Base-by-base conservation (phyloP, 1,140 invertebrate genomes). In the Macrotrachela quadricornifera region DNA sequence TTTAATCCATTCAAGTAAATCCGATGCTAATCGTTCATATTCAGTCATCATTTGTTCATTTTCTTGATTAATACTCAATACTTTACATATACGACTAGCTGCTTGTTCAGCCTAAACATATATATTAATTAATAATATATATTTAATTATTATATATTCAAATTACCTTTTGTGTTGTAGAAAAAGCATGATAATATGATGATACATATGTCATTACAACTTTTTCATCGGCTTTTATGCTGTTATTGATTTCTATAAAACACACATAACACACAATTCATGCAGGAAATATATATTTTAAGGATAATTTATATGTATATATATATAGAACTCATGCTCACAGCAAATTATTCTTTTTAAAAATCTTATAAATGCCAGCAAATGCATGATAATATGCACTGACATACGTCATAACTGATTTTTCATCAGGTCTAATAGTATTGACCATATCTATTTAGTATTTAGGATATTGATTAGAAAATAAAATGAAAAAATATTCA, bases 351-450 rank as follows among this genome's bases (percentile, higher is more conserved):
- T 6, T 39, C 8, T 13, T 13, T 41, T 41, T 41, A 41, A 6
- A 9, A 49, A 95, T 91, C 90, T 97, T 95, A 77, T 95, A 87
- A 61, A 88, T 86, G 66, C 90, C 90, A 73, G 86, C 87, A 78
- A 99, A 97, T 74, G 87, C 90, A 77, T 99, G 92, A 77, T 97
- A 97, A 76, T 96, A 99, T 55, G 88, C 91, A 21, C 91, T 96
- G 56, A 99, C 88, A 74, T 96, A 99, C 59, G 92, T 95, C 91
- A 97, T 97, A 64, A 96, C 87, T 58, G 88, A 91, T 66, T 90
- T 76, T 76, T 97, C 92, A 74, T 96, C 91, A 61, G 91, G 90
- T 80, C 91, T 86, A 65, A 85, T 85, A 61, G 85, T 91, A 75
- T 86, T 91, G 72, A 85, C 82, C 78, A 96, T 83, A 80, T 96